Evolutionary conservation across 2,797 vertebrate genomes (phyloP).

Genomic region (Microctenopoma steveboyesi): DNA sequence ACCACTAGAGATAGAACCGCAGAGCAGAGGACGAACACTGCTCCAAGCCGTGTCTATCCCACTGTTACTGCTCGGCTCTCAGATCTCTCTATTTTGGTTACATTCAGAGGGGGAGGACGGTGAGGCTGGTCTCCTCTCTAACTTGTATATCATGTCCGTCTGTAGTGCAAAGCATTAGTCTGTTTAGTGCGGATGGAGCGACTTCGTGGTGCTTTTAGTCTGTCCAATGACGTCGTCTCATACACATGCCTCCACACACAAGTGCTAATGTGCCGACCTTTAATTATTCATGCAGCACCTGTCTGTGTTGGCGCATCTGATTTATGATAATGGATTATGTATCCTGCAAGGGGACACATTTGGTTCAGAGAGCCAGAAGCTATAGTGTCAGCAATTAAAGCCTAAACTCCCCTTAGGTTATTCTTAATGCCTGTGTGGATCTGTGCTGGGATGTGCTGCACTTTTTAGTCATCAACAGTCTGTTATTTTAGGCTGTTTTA

Average conservation of each 20-base stretch:
- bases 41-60: slow-evolving; percentile 52
- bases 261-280: slow-evolving; percentile 83
- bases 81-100: slow-evolving; percentile 52
- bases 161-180: slow-evolving; percentile 62
- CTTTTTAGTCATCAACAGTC: slow-evolving; percentile 5
- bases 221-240: slow-evolving; percentile 60
- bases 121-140: slow-evolving; percentile 32
- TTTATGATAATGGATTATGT: slow-evolving; percentile 87
- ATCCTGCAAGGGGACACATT: slow-evolving; percentile 77
- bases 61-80: slow-evolving; percentile 30
- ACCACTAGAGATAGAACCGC: slow-evolving; percentile 54
- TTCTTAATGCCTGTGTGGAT: slow-evolving; percentile 44
- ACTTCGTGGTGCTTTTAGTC: slow-evolving; percentile 69
- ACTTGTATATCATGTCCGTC: slow-evolving; percentile 50
- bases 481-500: slow-evolving; percentile 11
- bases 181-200: slow-evolving; percentile 64
- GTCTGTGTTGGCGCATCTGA: slow-evolving; percentile 81
- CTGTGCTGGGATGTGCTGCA: slow-evolving; percentile 24
- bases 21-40: slow-evolving; percentile 55
- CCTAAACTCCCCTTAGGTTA: slow-evolving; percentile 68
- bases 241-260: slow-evolving; percentile 69
- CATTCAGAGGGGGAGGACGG: slow-evolving; percentile 24
- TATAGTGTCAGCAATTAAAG: slow-evolving; percentile 84
- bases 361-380: slow-evolving; percentile 78
- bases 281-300: slow-evolving; percentile 87